phyloP scores from a whole-genome alignment of 2,113 vertebrate species.

The Vireo altiloquus region DNA sequence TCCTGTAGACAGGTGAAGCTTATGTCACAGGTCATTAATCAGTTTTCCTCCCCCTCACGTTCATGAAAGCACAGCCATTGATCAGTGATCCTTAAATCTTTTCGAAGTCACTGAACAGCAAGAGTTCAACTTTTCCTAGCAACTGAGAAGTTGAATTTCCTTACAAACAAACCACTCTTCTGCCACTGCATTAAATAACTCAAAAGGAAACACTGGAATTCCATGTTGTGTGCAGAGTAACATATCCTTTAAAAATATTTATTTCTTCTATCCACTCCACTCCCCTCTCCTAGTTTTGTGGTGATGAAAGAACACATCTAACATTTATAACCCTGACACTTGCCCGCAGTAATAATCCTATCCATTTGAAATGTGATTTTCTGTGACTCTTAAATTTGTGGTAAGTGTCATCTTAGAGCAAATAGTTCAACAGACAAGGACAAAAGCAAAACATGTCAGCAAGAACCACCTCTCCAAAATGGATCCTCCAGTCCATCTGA shows the following conservation, averaged over 20 bases:
- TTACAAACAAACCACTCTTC: background rate
- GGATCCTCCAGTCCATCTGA: background rate
- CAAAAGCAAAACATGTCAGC: background rate
- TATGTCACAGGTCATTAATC: background rate
- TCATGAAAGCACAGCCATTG: background rate
- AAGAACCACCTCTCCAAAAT: background rate
- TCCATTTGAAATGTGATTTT: background rate
- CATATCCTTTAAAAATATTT: background rate
- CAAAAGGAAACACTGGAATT: background rate
- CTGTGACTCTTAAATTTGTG: background rate
- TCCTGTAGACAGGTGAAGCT: background rate
- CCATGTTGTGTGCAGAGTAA: background rate
- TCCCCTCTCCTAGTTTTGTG: background rate
- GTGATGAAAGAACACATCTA: background rate
- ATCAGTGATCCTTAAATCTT: constrained; percentile 10
- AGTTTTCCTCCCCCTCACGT: background rate
- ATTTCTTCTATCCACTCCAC: background rate
- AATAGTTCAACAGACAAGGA: background rate
- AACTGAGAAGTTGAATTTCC: background rate
- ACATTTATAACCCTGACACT: background rate
- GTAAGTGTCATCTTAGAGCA: background rate
- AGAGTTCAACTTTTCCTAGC: background rate
- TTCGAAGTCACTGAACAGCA: background rate
- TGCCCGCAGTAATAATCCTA: background rate
- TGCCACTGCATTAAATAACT: background rate